Evolutionary conservation across 2,888 invertebrate species (phyloP).

Genomic region (Steinernema hermaphroditum): DNA sequence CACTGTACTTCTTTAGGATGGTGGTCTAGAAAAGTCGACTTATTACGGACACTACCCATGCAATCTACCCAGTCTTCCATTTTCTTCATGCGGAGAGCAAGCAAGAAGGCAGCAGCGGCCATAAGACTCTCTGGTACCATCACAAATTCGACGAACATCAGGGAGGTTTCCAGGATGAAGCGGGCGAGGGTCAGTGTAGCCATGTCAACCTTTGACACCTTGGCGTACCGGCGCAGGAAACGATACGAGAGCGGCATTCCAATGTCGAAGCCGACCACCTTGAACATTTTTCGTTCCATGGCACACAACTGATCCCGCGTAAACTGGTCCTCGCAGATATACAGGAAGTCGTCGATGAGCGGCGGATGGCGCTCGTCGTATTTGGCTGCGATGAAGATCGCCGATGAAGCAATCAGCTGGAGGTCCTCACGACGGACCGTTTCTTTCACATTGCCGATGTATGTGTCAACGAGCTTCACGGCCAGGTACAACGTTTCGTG

Average conservation of each 20-base stretch:
- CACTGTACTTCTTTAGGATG: conserved; percentile 58
- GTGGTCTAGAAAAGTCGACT: no score
- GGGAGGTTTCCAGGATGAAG: conserved; percentile 86
- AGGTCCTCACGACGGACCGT: conserved; percentile 69
- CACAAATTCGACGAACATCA: conserved; percentile 86
- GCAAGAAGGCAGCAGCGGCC: conserved; percentile 83
- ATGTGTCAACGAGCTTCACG: conserved; percentile 90
- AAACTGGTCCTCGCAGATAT: conserved; percentile 95
- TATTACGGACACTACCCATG: no score
- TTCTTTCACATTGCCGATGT: conserved; percentile 74
- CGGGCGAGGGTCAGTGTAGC: conserved; percentile 88
- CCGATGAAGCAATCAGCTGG: conserved; percentile 69
- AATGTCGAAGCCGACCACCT: conserved; percentile 83
- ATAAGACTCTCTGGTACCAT: conserved; percentile 82
- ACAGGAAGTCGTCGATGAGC: conserved; percentile 89
- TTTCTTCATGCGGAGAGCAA: conserved; percentile 80
- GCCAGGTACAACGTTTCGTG: conserved; percentile 96
- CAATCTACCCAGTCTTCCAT: conserved; percentile 43
- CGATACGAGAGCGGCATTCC: conserved; percentile 95
- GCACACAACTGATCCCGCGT: conserved; percentile 79
- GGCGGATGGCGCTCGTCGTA: conserved; percentile 95
- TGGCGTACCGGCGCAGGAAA: conserved; percentile 88
- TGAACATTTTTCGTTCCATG: conserved; percentile 87
- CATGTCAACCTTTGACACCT: conserved; percentile 74
- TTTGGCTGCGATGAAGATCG: conserved; percentile 90